Evolutionary conservation across 2,113 vertebrate genomes (phyloP).

Genomic region (Penelope pileata): DNA sequence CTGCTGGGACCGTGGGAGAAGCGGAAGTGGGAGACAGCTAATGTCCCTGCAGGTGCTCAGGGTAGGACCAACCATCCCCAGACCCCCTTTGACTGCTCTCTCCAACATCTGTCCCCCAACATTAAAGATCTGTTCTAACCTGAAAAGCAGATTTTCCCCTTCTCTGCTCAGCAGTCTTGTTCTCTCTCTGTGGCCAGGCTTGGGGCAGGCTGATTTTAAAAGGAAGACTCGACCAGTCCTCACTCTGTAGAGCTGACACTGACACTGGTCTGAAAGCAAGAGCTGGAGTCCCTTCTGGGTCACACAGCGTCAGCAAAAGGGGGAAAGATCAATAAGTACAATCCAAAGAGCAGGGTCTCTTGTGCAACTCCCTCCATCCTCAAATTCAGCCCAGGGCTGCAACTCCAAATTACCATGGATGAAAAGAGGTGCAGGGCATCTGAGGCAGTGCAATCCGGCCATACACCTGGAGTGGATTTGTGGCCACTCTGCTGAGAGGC

Average conservation of each 20-base stretch:
- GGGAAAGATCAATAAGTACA: not conserved
- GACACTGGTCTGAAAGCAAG: not conserved
- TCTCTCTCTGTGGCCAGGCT: slow-evolving; percentile 30
- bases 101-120: slow-evolving; percentile 4
- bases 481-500: not conserved
- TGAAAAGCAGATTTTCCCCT: slow-evolving; percentile 57
- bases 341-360: slow-evolving; percentile 60
- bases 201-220: slow-evolving; percentile 30
- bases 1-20: not conserved
- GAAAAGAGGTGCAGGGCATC: not conserved
- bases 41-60: not conserved
- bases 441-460: not conserved
- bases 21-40: not conserved
- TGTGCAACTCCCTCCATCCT: slow-evolving; percentile 29
- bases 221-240: not conserved
- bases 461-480: not conserved
- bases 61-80: not conserved
- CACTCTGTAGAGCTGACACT: slow-evolving; percentile 27
- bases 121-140: slow-evolving; percentile 57
- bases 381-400: not conserved
- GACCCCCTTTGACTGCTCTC: not conserved
- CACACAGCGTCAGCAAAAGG: not conserved
- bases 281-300: not conserved
- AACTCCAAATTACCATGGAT: not conserved
- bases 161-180: slow-evolving; percentile 53